Base-by-base conservation (phyloP, 2,888 invertebrate species). In the Anorthoa munda region DNA sequence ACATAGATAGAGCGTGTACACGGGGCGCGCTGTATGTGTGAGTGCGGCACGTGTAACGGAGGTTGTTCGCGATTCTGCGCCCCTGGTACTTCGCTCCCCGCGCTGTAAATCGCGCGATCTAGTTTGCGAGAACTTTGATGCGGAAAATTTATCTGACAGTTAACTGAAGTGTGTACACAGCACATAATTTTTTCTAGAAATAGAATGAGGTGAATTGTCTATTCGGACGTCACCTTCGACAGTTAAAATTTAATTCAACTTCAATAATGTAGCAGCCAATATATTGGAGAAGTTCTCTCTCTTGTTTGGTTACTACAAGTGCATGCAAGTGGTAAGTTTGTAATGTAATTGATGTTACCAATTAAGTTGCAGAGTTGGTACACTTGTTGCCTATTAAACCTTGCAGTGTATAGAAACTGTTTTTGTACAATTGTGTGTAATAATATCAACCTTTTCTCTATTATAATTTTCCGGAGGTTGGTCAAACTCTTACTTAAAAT, bases 141-240 rank as follows among this genome's bases (percentile, higher is more conserved):
- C 90, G 92, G 93, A 93, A 93, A 93, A 92, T 92, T 90, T 91
- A 92, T 92, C 90, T 91, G 92, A 92, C 91, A 91, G 90, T 87
- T 89, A 89, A 90, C 89, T 85, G 90, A 89, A 91, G 88, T 86
- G 88, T 85, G 82, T 88, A 88, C 82, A 78, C 87, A 87, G 83
- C 83, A 77, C 66, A 76, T 79, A 69, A 31, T 77, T 81, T 75
- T 72, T 72, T 59, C 59, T 67, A n/a, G 46, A 56, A 72, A 70
- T 72, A 48, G 55, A 81, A 77, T 68, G 59, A 86, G 26, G 59
- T 69, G 50, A 65, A 79, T 76, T 71, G 23, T 73, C 15, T 64
- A 55, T 60, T 55, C 39, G 58, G 53, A 64, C 18, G 48, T 18
- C 31, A 48, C n/a, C 13, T 26, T 74, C 11, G 17, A 64, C n/a